Conservation (phyloP, 2,113 vertebrate genomes). For the Scytalopus superciliaris region DNA sequence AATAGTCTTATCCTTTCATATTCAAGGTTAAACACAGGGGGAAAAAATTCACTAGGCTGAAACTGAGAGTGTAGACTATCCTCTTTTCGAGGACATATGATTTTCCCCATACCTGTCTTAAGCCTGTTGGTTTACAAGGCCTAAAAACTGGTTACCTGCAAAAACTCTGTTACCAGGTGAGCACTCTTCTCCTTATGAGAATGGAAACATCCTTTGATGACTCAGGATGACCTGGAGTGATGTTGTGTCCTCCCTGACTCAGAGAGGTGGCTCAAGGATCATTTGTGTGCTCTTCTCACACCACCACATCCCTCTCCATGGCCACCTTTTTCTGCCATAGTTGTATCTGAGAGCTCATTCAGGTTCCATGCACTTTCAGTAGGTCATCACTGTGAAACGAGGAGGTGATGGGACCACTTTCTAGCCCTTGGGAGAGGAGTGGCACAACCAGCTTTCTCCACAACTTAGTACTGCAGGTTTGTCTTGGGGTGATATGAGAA, state of each 20-base stretch:
- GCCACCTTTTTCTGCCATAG: background rate
- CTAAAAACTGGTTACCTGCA: background rate
- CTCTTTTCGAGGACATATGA: fast-evolving
- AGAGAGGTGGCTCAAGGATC: background rate
- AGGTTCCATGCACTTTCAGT: background rate
- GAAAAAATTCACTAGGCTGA: background rate
- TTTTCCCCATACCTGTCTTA: background rate
- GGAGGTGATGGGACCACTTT: background rate
- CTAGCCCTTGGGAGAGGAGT: background rate
- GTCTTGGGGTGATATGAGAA: background rate
- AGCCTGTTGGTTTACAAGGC: background rate
- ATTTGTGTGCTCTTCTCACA: background rate
- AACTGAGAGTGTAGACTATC: background rate
- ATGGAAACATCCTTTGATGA: background rate
- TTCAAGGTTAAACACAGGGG: background rate
- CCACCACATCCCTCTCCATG: fast-evolving
- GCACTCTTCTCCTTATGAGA: background rate
- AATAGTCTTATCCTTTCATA: background rate
- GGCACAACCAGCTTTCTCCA: background rate
- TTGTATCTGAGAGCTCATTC: fast-evolving
- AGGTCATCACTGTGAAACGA: background rate
- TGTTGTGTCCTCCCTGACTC: fast-evolving
- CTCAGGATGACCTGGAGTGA: background rate
- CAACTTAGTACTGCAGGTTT: background rate
- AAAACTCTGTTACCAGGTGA: background rate